phyloP scores from a whole-genome alignment of 2,888 invertebrate genomes.

The Drosophila emarginata region DNA sequence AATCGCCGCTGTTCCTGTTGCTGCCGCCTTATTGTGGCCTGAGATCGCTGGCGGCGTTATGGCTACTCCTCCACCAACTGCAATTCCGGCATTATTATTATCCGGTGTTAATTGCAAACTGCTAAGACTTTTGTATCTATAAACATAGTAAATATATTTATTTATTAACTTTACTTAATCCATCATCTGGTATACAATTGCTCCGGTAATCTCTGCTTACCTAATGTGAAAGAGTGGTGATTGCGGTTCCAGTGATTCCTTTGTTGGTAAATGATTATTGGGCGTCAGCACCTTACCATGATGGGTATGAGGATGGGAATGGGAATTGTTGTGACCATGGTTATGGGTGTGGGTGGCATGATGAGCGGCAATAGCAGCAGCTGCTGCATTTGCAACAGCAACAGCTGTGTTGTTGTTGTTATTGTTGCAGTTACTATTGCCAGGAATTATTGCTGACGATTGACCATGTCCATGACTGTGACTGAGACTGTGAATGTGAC shows the following conservation, averaged over 20 bases:
- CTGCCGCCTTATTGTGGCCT: constrained; percentile 79
- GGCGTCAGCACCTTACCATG: constrained; percentile 79
- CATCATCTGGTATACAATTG: neutral
- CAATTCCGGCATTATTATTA: constrained; percentile 58
- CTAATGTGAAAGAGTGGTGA: constrained; percentile 83
- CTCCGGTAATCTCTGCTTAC: constrained; percentile 56
- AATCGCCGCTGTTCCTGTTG: constrained; percentile 28
- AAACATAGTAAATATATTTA: neutral
- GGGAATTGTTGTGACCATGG: constrained; percentile 30
- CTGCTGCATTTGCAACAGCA: constrained; percentile 59
- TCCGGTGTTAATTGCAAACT: constrained; percentile 82
- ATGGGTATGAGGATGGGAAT: constrained; percentile 58
- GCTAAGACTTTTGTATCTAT: constrained; percentile 82
- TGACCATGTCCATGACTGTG: constrained; percentile 38
- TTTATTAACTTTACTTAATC: neutral
- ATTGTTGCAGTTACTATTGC: constrained; percentile 40
- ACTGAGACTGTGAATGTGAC: constrained; percentile 53
- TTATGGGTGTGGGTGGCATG: constrained; percentile 32
- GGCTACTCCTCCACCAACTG: constrained; percentile 27
- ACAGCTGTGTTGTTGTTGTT: constrained; percentile 51
- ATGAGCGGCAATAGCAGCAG: constrained; percentile 58
- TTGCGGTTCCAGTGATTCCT: constrained; percentile 82
- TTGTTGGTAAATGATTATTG: constrained; percentile 75
- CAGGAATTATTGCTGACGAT: constrained; percentile 30
- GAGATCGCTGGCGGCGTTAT: constrained; percentile 82